Conservation (phyloP, 1,140 invertebrate species). For the Conus ventricosus region DNA sequence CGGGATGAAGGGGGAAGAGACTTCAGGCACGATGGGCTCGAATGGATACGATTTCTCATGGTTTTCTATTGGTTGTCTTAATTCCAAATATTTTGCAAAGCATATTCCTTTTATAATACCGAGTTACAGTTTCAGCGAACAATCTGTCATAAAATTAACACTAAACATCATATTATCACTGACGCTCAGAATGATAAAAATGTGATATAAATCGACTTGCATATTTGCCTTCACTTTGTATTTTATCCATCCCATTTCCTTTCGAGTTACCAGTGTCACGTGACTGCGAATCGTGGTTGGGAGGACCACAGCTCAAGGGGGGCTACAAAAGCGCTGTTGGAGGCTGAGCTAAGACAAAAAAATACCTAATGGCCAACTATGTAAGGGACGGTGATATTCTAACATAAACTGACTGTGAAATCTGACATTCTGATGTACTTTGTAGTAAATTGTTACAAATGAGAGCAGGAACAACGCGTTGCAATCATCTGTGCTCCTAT, state of each 20-base stretch:
- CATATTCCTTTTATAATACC: not conserved
- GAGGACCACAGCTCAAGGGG: not conserved
- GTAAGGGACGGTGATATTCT: not conserved
- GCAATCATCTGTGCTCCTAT: no score
- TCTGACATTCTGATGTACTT: no score
- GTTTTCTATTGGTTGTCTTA: not conserved
- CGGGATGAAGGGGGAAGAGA: constrained; percentile 49
- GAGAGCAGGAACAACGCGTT: no score
- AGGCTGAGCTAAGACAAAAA: not conserved
- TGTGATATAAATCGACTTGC: not conserved
- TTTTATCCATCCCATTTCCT: not conserved
- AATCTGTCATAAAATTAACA: not conserved
- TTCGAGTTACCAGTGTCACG: not conserved
- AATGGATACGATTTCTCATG: not conserved
- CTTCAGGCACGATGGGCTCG: constrained; percentile 33
- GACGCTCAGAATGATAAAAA: not conserved
- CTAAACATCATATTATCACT: not conserved
- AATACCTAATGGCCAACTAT: not conserved
- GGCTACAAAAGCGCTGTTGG: no score
- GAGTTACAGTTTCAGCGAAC: not conserved
- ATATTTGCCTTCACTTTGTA: not conserved
- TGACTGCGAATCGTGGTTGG: not conserved
- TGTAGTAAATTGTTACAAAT: no score
- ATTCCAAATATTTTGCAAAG: not conserved
- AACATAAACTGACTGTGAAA: not conserved